Percentiles rank a stretch among this genome's conserved stretches.
phyloP scores from a whole-genome alignment of 2,888 invertebrate genomes.

The Melinopterus prodromus region DNA sequence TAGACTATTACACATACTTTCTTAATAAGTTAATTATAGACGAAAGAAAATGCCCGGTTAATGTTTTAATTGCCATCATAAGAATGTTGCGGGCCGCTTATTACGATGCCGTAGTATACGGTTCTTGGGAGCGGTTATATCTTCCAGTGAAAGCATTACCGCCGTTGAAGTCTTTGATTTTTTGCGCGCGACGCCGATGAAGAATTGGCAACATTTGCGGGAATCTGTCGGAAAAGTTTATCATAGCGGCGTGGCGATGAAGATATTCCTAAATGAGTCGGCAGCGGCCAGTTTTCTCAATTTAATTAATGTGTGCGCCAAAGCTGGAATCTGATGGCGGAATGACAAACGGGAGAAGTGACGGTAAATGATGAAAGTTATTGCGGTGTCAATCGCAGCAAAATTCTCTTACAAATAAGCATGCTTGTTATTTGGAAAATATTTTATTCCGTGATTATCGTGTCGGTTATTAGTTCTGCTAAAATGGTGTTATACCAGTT shows the following conservation, averaged over 20 bases:
- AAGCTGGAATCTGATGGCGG: neutral
- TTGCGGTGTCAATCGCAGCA: neutral
- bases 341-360: neutral
- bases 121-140: slow-evolving; percentile 20
- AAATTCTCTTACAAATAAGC: neutral
- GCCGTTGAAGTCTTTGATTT: slow-evolving; percentile 6
- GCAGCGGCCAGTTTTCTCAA: neutral
- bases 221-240: slow-evolving; percentile 17
- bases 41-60: slow-evolving; percentile 23
- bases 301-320: neutral
- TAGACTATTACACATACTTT: slow-evolving; percentile 17
- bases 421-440: neutral
- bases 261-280: slow-evolving; percentile 4
- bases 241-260: slow-evolving; percentile 14
- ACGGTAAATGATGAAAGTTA: neutral
- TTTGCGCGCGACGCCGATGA: neutral
- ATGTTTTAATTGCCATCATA: slow-evolving; percentile 25
- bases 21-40: slow-evolving; percentile 25
- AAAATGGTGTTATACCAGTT: too few species aligned
- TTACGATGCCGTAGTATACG: slow-evolving; percentile 19
- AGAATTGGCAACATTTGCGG: slow-evolving; percentile 18
- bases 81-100: slow-evolving; percentile 21
- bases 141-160: slow-evolving; percentile 25
- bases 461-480: too few species aligned
- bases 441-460: neutral